These are phyloP conservation scores for Dunckerocampus dactyliophorus DNA, from an alignment of 2,113 vertebrate genomes.

Conservation along the genomic window DNA sequence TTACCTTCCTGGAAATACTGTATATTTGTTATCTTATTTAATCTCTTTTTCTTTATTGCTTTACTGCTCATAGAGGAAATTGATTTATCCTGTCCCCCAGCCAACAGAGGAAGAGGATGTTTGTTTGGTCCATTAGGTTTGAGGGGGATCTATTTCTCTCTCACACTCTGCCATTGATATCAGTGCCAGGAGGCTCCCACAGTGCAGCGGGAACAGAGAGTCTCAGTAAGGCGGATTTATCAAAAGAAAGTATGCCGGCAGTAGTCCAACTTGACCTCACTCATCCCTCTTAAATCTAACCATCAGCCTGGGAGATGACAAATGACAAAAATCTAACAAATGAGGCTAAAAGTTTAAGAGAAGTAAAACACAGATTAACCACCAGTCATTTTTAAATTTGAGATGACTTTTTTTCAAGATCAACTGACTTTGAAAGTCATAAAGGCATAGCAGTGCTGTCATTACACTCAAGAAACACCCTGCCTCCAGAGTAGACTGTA, in stretches of 20 bases:
- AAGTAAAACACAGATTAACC: not conserved
- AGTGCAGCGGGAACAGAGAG: slow-evolving; percentile 49
- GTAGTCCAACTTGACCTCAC: slow-evolving; percentile 23
- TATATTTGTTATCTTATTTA: not conserved
- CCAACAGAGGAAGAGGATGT: slow-evolving; percentile 57
- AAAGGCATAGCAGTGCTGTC: slow-evolving; percentile 16
- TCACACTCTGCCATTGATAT: slow-evolving; percentile 33
- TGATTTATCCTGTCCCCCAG: slow-evolving; percentile 50
- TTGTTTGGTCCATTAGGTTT: slow-evolving; percentile 55
- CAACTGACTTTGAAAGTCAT: not conserved
- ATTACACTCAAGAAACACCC: slow-evolving; percentile 22
- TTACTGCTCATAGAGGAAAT: slow-evolving; percentile 27
- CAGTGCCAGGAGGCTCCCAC: slow-evolving; percentile 39
- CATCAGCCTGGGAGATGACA: not conserved
- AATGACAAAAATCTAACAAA: not conserved
- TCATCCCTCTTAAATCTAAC: slow-evolving; percentile 25
- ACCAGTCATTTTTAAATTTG: not conserved
- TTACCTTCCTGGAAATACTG: too few relatives aligned
- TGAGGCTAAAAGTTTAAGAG: not conserved
- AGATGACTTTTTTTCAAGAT: slow-evolving; percentile 2
- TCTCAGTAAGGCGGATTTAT: slow-evolving; percentile 52
- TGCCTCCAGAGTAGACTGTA: slow-evolving; percentile 34
- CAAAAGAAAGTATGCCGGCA: slow-evolving; percentile 38
- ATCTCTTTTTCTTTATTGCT: not conserved
- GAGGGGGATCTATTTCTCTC: slow-evolving; percentile 43